Percentiles rank a stretch among this genome's conserved stretches.
Conservation (phyloP, 1,140 invertebrate genomes). For the Phenacoccus solenopsis region DNA sequence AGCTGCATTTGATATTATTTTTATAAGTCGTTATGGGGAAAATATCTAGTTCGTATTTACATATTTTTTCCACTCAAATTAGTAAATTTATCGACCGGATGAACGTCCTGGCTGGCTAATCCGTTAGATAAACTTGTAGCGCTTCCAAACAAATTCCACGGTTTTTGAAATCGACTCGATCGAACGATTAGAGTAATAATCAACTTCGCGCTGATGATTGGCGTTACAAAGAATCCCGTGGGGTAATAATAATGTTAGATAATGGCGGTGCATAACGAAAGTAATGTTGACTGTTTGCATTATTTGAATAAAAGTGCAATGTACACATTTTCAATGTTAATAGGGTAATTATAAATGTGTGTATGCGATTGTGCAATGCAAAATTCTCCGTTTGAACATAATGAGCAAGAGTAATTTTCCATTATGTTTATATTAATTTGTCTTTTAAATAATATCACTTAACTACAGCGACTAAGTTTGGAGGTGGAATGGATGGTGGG, state of each 20-base stretch:
- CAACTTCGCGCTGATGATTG: neutral
- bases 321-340: too few species aligned
- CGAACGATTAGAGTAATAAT: neutral
- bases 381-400: too few species aligned
- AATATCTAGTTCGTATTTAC: neutral
- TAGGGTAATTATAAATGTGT: too few species aligned
- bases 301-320: too few species aligned
- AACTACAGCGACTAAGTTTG: too few species aligned
- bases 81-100: neutral
- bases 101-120: neutral
- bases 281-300: too few species aligned
- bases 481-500: too few species aligned
- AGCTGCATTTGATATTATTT: conserved; percentile 14
- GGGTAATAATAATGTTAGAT: neutral
- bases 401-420: too few species aligned
- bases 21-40: neutral
- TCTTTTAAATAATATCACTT: too few species aligned
- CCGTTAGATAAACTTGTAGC: conserved; percentile 1
- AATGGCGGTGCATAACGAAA: neutral
- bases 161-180: neutral
- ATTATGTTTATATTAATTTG: too few species aligned
- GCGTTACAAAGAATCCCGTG: neutral
- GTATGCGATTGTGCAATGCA: too few species aligned
- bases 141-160: neutral
- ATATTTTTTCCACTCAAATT: neutral